Evolutionary conservation across 2,797 vertebrate species (phyloP), one percentile per base, ranked within the genome.

Genomic region (Chromis chromis): DNA sequence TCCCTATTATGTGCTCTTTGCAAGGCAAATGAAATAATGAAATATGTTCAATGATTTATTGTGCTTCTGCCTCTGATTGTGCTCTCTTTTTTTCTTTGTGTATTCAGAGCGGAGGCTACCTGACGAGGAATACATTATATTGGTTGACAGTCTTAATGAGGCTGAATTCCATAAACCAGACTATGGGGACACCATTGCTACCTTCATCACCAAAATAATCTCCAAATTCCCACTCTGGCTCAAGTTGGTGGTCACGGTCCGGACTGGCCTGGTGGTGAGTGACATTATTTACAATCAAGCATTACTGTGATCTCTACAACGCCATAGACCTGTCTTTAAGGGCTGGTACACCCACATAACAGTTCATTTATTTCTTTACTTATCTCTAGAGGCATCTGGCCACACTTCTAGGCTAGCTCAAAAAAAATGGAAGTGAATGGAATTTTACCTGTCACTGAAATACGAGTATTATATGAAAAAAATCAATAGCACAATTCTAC

Each of bases 91-190:
- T 7, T 4, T 28, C 31, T 40, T n/a, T 72, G 27, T 74, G 25
- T 78, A 46, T 90, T 81, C 86, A 99, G 98, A 98, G 85, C 92
- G 90, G 76, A 98, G 95, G 87, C 96, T 99, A 74, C 95, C 96
- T 60, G 97, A 98, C 67, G 97, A 99, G 65, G 96, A 99, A 82
- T 98, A 96, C 84, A 94, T 99, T 72, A 97, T 99, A 88, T 91
- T 99, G 90, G 92, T 99, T 50, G 98, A 99, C 84, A 97, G 97
- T 66, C 95, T 99, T 88, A 99, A 99, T 67, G 98, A 99, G 88
- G 98, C 98, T 24, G 98, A 99, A 86, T 99, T 99, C 85, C 98
- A 99, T 86, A 99, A 99, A 70, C 98, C 98, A 24, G 98, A 99
- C 93, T 98, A 99, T 39, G 98, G 98, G 49, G 97, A 99, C 88